A percentile compares a stretch with the other conserved stretches of the same genome.
These are phyloP conservation scores for Penaeus chinensis DNA, from an alignment of 1,140 invertebrate genomes.

Conservation along the genomic window DNA sequence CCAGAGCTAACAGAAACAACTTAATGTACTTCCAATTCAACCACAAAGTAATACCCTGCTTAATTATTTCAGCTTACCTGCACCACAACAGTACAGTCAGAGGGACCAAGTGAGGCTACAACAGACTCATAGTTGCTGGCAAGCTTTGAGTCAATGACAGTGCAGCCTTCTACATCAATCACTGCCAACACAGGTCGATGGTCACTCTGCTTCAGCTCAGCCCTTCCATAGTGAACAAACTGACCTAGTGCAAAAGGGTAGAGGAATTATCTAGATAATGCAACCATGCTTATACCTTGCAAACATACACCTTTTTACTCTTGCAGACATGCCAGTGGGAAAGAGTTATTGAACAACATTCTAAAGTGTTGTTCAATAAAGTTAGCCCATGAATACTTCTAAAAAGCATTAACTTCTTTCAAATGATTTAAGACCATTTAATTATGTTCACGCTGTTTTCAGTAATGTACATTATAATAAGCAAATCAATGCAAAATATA, in stretches of 20 bases:
- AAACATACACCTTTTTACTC: too few relatives aligned
- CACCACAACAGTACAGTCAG: conserved; percentile 93
- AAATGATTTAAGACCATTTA: too few relatives aligned
- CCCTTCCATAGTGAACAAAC: conserved; percentile 88
- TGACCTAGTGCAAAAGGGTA: conserved; percentile 77
- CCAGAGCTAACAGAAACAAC: too few relatives aligned
- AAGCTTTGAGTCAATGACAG: conserved; percentile 81
- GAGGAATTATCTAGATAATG: neutral
- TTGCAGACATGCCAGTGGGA: too few relatives aligned
- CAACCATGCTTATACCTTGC: too few relatives aligned
- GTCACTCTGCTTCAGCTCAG: conserved; percentile 97
- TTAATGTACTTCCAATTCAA: neutral
- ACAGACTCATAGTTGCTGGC: conserved; percentile 84
- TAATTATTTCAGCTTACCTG: conserved; percentile 68
- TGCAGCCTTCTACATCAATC: conserved; percentile 87
- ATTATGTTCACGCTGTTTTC: too few relatives aligned
- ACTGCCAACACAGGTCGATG: conserved; percentile 93
- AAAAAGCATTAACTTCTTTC: too few relatives aligned
- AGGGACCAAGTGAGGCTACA: conserved; percentile 88
- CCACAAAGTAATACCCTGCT: neutral
- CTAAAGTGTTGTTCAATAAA: too few relatives aligned
- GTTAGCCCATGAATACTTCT: too few relatives aligned
- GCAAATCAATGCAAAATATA: too few relatives aligned
- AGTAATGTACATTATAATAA: too few relatives aligned
- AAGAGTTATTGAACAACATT: too few relatives aligned